phyloP scores from a whole-genome alignment of 2,888 invertebrate genomes.

The Drosophila falleni region DNA sequence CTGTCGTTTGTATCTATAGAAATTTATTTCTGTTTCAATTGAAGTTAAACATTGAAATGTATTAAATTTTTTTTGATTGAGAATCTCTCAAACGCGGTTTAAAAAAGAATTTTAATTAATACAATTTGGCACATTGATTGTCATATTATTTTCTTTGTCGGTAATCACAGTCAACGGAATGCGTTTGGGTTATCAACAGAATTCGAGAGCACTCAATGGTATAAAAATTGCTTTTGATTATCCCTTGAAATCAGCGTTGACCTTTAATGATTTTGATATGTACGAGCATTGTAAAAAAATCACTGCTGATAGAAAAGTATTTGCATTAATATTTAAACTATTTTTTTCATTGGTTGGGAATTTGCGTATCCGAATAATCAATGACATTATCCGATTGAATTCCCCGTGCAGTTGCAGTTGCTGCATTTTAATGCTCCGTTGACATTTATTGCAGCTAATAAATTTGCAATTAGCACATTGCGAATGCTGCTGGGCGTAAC shows the following conservation, averaged over 20 bases:
- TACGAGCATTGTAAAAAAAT: background rate
- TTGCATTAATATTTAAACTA: background rate
- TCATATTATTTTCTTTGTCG: background rate
- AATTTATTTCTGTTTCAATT: background rate
- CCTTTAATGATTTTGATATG: background rate
- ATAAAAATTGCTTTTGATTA: background rate
- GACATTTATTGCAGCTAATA: slow-evolving; percentile 77
- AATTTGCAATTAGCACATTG: slow-evolving; percentile 67
- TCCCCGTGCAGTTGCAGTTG: slow-evolving; percentile 21
- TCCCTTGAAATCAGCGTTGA: background rate
- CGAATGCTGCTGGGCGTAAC: slow-evolving; percentile 2
- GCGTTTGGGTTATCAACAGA: background rate
- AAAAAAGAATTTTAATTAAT: background rate
- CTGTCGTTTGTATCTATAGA: no score
- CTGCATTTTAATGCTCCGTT: slow-evolving; percentile 51
- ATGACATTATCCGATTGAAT: slow-evolving; percentile 14
- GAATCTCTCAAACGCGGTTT: background rate
- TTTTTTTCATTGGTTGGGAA: background rate
- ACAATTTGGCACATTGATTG: background rate
- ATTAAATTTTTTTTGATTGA: background rate
- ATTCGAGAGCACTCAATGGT: background rate
- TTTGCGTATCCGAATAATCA: slow-evolving; percentile 17
- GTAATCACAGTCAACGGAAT: background rate
- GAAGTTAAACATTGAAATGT: background rate
- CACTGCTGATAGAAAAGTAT: background rate